A percentile compares a stretch with the other conserved stretches of the same genome.
phyloP scores from a whole-genome alignment of 2,797 vertebrate species.

The Enteromius treurensis region DNA sequence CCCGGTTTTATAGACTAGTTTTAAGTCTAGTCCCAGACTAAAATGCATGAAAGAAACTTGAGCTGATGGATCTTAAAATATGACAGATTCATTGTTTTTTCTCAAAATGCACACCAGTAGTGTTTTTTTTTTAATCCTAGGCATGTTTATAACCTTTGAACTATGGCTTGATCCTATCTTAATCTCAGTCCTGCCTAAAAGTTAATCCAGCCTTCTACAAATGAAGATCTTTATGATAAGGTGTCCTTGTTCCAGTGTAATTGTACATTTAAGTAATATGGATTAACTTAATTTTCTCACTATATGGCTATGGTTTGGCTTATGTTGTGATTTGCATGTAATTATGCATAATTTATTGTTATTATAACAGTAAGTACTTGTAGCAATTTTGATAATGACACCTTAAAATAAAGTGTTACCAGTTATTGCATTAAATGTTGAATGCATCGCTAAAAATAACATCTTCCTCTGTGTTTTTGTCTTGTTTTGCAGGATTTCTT shows the following conservation, averaged over 20 bases:
- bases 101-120: too few relatives aligned
- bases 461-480: background rate
- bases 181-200: too few relatives aligned
- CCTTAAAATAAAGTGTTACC: too few relatives aligned
- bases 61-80: too few relatives aligned
- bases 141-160: too few relatives aligned
- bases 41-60: too few relatives aligned
- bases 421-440: background rate
- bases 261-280: background rate
- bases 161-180: too few relatives aligned
- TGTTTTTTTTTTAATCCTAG: too few relatives aligned
- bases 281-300: background rate
- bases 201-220: background rate
- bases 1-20: too few relatives aligned
- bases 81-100: too few relatives aligned
- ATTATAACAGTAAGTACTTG: background rate
- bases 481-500: background rate
- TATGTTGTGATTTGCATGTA: background rate
- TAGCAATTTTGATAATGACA: background rate
- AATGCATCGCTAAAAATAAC: background rate
- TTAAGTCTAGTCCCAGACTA: too few relatives aligned
- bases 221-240: background rate
- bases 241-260: background rate
- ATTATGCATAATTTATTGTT: background rate
- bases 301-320: background rate